A percentile compares a stretch with the other conserved stretches of the same genome.
Conservation (phyloP, 2,797 vertebrate genomes). For the Okamejei kenojei region DNA sequence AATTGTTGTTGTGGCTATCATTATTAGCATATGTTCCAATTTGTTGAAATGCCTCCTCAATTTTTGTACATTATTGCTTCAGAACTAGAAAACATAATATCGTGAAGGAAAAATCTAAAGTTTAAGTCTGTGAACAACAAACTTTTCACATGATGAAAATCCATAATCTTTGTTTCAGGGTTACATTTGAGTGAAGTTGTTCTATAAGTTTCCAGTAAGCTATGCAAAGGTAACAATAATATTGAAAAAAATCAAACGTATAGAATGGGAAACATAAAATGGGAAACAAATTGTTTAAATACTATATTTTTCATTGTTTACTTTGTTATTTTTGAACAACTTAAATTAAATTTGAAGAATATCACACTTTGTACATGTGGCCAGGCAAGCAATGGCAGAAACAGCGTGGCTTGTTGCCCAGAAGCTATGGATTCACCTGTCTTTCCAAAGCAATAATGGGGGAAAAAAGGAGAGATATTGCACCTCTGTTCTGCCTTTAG, state of each 20-base stretch:
- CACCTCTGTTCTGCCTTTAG: neutral
- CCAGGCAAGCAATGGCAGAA: no score
- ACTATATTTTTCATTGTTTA: neutral
- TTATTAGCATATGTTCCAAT: no score
- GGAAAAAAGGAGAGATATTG: neutral
- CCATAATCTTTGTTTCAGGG: neutral
- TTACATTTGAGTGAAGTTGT: neutral
- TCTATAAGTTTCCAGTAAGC: neutral
- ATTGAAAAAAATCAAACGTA: neutral
- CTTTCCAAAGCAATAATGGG: neutral
- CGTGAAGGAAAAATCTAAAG: neutral
- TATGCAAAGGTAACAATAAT: neutral
- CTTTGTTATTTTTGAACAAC: neutral
- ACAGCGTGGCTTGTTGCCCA: no score
- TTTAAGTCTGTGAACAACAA: neutral
- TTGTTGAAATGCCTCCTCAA: neutral
- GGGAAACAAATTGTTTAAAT: neutral
- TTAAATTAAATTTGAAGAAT: neutral
- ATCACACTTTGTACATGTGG: neutral
- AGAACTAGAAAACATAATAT: neutral
- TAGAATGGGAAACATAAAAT: neutral
- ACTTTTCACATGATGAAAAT: neutral
- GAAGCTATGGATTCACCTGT: no score
- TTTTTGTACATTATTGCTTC: neutral
- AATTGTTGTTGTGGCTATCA: no score